These are phyloP conservation scores for Lycodopsis pacificus DNA, from an alignment of 2,797 vertebrate species.

Conservation along the genomic window DNA sequence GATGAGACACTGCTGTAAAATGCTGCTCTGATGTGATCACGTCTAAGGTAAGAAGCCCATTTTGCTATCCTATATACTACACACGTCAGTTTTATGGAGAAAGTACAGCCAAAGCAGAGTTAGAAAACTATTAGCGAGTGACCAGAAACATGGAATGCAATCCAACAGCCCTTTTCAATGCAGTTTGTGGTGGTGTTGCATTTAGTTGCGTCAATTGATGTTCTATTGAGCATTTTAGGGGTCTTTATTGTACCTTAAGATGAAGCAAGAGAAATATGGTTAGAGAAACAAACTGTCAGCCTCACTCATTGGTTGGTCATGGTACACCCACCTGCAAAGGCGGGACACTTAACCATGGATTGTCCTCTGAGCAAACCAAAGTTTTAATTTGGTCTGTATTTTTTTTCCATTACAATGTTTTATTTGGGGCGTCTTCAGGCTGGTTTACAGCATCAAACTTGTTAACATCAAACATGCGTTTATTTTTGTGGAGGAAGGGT, in stretches of 20 bases:
- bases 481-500: neutral
- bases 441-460: neutral
- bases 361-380: neutral
- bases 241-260: neutral
- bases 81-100: neutral
- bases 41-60: neutral
- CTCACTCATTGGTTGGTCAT: neutral
- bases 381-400: constrained; percentile 8
- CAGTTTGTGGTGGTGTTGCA: neutral
- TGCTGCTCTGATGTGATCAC: neutral
- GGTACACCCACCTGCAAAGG: too few species aligned
- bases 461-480: neutral
- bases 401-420: neutral
- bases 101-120: neutral
- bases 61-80: neutral
- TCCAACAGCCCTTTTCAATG: neutral
- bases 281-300: neutral
- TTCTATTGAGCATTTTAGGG: neutral
- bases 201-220: neutral
- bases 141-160: neutral
- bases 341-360: neutral
- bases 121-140: neutral
- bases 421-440: neutral
- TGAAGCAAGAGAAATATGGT: neutral
- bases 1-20: neutral